Percentiles rank a stretch among this genome's conserved stretches.
Conservation (phyloP, 2,113 vertebrate genomes). For the Sander lucioperca region DNA sequence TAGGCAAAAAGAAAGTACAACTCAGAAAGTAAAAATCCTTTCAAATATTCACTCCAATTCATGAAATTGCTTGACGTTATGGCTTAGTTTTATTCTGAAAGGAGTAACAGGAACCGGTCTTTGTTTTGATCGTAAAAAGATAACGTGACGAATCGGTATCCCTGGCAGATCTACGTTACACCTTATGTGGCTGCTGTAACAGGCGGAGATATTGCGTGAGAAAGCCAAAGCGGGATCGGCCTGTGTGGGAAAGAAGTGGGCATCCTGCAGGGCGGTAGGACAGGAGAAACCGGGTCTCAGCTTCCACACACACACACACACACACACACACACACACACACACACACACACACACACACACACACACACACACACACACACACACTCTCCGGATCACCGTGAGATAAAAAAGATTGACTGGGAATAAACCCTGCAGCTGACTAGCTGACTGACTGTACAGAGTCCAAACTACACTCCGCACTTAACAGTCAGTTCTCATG, state of each 20-base stretch:
- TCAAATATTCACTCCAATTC: background rate
- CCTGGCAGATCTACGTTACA: conserved; percentile 1
- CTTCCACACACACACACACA: background rate
- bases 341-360: no score
- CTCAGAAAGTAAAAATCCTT: background rate
- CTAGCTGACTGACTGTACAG: background rate
- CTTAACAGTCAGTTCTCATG: no score
- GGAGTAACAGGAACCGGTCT: background rate
- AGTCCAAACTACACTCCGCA: background rate
- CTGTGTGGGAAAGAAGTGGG: conserved; percentile 21
- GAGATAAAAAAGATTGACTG: conserved; percentile 15
- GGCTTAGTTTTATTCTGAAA: conserved; percentile 28
- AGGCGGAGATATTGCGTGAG: conserved; percentile 76
- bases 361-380: background rate
- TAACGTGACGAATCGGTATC: background rate
- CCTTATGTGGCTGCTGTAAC: conserved; percentile 69
- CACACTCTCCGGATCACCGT: conserved; percentile 19
- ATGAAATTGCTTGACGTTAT: background rate
- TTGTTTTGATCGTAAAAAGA: conserved; percentile 17
- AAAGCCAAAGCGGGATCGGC: conserved; percentile 30
- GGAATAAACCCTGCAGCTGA: background rate
- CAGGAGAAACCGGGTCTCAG: conserved; percentile 24
- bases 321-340: background rate
- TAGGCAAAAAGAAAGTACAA: background rate
- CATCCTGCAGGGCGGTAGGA: conserved; percentile 19